Conservation (phyloP, 2,888 invertebrate species). For the Steinernema scapterisci region DNA sequence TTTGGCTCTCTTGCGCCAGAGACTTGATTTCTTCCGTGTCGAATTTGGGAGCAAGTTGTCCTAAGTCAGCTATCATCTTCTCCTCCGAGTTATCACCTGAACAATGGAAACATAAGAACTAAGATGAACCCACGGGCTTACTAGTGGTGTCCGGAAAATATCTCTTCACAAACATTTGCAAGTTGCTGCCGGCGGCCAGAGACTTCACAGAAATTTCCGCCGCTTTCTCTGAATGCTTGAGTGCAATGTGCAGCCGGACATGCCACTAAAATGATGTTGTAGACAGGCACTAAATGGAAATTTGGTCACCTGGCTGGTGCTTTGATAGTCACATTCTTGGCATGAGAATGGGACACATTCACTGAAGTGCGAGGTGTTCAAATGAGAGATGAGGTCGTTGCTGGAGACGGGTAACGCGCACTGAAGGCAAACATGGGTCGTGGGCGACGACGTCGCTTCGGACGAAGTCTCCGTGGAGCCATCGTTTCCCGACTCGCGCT, state of each 20-base stretch:
- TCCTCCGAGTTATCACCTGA: conserved; percentile 36
- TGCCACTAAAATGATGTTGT: conserved; percentile 34
- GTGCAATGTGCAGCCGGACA: conserved; percentile 38
- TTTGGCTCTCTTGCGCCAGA: not conserved
- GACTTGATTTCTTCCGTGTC: conserved; percentile 19
- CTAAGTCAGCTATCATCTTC: conserved; percentile 36
- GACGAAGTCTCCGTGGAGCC: conserved; percentile 22
- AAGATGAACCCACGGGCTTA: not conserved
- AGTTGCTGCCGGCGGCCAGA: conserved; percentile 40
- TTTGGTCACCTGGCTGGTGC: conserved; percentile 34
- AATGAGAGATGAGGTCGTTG: conserved; percentile 39
- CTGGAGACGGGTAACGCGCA: conserved; percentile 46
- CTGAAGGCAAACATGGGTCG: conserved; percentile 41
- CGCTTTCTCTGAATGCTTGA: conserved; percentile 39
- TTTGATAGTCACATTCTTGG: conserved; percentile 39
- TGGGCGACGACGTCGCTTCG: conserved; percentile 1
- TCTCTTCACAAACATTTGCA: conserved; percentile 37
- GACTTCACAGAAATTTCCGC: conserved; percentile 36
- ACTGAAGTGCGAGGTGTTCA: conserved; percentile 39
- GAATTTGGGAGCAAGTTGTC: conserved; percentile 22
- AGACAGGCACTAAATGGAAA: not conserved
- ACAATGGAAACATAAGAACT: not conserved
- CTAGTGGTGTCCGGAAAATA: conserved; percentile 44
- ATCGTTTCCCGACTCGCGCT: conserved; percentile 26
- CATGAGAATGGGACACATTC: conserved; percentile 46